Evolutionary conservation across 1,140 invertebrate genomes (phyloP), one percentile per base, ranked within the genome.

Genomic region (Papilio helenus): DNA sequence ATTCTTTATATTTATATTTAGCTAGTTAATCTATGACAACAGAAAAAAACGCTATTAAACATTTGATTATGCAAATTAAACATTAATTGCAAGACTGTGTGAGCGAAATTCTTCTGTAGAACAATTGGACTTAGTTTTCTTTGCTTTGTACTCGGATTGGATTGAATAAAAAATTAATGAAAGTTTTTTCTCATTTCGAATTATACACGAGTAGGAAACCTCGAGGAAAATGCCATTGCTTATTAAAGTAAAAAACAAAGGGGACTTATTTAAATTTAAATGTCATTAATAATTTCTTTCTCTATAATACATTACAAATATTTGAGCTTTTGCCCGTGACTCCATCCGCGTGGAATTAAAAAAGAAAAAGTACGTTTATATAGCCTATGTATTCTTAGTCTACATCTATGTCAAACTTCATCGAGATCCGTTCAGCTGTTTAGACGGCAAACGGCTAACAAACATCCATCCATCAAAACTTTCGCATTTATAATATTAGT

Each of bases 11-110:
- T 61, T 26, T 61, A 29, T 61, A 65, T 65, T 65, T 26, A 68
- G 12, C n/a, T 1, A n/a, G 18, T 29, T 9, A 16, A 4, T 68
- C 61, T 68, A 26, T 68, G 61, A 34, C 26, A 34, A 68, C 18
- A 18, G 18, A 72, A 39, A 72, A 72, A 20, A 34, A 68, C 26
- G 61, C 29, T 7, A 18, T 42, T n/a, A 42, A 72, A n/a, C 44
- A 51, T 42, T 74, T 29, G 23, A 74, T 74, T 51, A 74, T 74
- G 72, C 72, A 74, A 74, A 74, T 74, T 74, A 49, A 74, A 74
- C 72, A 46, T 74, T 49, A 46, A 74, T 74, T 74, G 44, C 72
- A 51, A 49, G 42, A 44, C 39, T n/a, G 72, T 46, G 42, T 26
- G 23, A 74, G 72, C 42, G 42, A 74, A 49, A 23, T 2, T 51